A percentile compares a stretch with the other conserved stretches of the same genome.
phyloP scores from a whole-genome alignment of 1,140 invertebrate species.

The Trinorchestia longiramus region DNA sequence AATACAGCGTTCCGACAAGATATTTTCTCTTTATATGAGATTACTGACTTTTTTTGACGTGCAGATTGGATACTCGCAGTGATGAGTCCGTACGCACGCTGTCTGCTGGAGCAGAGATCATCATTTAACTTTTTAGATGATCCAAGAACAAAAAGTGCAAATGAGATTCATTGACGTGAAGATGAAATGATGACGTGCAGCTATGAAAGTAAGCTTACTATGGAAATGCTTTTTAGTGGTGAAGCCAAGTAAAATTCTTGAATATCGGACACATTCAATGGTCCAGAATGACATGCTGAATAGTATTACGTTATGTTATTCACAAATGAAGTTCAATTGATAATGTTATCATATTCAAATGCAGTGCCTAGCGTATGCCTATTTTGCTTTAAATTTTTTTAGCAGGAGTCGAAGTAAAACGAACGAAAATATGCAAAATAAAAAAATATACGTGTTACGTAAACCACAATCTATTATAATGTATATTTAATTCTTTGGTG shows the following conservation, averaged over 20 bases:
- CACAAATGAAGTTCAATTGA: too few relatives aligned
- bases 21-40: not conserved
- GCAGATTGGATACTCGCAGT: not conserved
- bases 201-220: not conserved
- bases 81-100: not conserved
- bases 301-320: not conserved
- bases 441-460: not conserved
- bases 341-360: too few relatives aligned
- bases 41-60: not conserved
- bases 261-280: not conserved
- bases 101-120: not conserved
- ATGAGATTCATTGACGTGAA: not conserved
- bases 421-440: not conserved
- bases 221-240: not conserved
- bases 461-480: not conserved
- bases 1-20: not conserved
- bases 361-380: too few relatives aligned
- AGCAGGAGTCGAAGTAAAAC: not conserved
- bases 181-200: not conserved
- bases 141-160: not conserved
- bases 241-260: not conserved
- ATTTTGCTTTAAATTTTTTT: too few relatives aligned
- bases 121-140: not conserved
- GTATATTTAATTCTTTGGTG: not conserved
- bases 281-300: not conserved